These are phyloP conservation scores for Lasioglossum marginatum DNA, from an alignment of 2,888 invertebrate genomes.

Conservation along the genomic window DNA sequence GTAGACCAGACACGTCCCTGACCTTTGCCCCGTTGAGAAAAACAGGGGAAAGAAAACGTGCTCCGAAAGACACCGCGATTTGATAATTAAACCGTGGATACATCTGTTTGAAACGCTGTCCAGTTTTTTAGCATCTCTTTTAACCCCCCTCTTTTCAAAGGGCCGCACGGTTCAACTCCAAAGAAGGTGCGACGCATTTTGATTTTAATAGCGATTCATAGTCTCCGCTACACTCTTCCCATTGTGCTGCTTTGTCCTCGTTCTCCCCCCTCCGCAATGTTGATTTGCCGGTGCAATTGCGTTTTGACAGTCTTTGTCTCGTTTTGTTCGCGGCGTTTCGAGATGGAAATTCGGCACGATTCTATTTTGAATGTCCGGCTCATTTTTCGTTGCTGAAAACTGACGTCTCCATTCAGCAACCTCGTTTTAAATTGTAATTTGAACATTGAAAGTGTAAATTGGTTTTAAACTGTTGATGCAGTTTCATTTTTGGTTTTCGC, in stretches of 20 bases:
- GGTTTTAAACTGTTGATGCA: neutral
- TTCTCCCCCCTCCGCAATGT: neutral
- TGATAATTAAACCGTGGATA: conserved; percentile 56
- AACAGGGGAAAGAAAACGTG: neutral
- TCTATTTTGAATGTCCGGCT: neutral
- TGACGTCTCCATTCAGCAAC: neutral
- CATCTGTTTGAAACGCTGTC: neutral
- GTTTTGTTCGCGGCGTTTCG: neutral
- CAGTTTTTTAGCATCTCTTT: neutral
- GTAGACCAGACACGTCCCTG: conserved; percentile 35
- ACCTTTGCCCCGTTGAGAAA: conserved; percentile 36
- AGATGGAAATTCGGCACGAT: neutral
- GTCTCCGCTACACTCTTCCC: neutral
- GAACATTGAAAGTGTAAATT: neutral
- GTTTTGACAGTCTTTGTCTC: neutral
- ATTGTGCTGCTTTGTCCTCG: neutral
- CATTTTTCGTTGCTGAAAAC: neutral
- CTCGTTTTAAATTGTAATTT: neutral
- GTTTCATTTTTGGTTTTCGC: neutral
- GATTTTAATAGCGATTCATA: conserved; percentile 7
- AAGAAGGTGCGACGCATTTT: neutral
- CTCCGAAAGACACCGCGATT: conserved; percentile 12
- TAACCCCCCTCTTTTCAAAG: neutral
- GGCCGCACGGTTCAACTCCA: neutral
- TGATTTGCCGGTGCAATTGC: neutral